A percentile compares a stretch with the other conserved stretches of the same genome.
These are phyloP conservation scores for Pteropus alecto DNA, from an alignment of 2,113 vertebrate species.

Conservation along the genomic window DNA sequence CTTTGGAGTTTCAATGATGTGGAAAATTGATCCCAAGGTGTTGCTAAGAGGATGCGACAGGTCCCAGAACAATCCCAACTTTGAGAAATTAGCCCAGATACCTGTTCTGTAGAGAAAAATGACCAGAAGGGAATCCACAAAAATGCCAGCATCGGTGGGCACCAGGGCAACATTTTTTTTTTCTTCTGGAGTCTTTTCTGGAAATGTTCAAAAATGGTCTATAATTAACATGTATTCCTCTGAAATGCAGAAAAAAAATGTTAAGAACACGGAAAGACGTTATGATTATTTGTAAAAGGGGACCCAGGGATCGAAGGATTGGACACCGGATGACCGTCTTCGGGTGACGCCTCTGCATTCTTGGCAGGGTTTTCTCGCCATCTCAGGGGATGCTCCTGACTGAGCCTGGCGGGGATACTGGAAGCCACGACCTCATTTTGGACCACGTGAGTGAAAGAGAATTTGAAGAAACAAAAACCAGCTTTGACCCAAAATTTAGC, in stretches of 20 bases:
- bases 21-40: neutral
- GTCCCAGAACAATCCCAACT: neutral
- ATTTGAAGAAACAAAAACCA: slow-evolving; percentile 1
- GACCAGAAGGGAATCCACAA: neutral
- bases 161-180: neutral
- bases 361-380: neutral
- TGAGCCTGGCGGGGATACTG: neutral
- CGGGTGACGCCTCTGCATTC: neutral
- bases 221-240: neutral
- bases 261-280: neutral
- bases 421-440: neutral
- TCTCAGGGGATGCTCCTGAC: neutral
- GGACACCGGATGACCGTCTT: accelerated
- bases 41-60: neutral
- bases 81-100: neutral
- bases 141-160: neutral
- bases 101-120: neutral
- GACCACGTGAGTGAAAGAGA: neutral
- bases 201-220: neutral
- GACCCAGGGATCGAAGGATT: neutral
- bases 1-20: neutral
- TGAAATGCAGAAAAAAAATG: neutral
- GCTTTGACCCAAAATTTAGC: neutral
- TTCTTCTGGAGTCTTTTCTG: neutral
- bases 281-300: neutral